A percentile compares a stretch with the other conserved stretches of the same genome.
phyloP scores from a whole-genome alignment of 2,797 vertebrate species.

The Liasis olivaceus region DNA sequence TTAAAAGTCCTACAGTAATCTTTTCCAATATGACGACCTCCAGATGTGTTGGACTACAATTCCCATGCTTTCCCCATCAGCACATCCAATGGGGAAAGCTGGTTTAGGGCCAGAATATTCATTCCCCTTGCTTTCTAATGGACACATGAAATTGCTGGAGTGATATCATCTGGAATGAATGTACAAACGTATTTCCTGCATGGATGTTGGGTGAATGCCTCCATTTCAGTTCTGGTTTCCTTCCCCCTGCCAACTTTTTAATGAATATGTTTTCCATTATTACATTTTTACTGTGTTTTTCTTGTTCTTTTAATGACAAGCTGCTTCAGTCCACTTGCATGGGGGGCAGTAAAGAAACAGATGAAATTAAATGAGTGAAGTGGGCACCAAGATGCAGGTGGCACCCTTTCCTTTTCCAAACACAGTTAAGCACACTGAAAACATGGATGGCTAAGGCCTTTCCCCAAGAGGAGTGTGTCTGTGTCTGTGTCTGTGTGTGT shows the following conservation, averaged over 20 bases:
- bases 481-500: neutral
- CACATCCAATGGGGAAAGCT: neutral
- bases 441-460: neutral
- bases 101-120: neutral
- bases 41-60: neutral
- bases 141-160: neutral
- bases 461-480: neutral
- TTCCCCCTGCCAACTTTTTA: neutral
- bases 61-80: neutral
- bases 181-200: neutral
- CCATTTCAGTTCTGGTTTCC: neutral
- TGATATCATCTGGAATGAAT: neutral
- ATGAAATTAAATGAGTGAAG: neutral
- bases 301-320: neutral
- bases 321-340: neutral
- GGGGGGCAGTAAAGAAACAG: neutral
- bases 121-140: neutral
- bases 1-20: neutral
- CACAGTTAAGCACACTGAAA: neutral
- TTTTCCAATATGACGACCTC: neutral
- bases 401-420: neutral
- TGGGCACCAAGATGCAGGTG: neutral
- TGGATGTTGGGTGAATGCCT: neutral
- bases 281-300: neutral
- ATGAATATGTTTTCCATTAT: neutral